Base-by-base conservation (phyloP, 1,140 invertebrate species). In the Brachionus angularis region DNA sequence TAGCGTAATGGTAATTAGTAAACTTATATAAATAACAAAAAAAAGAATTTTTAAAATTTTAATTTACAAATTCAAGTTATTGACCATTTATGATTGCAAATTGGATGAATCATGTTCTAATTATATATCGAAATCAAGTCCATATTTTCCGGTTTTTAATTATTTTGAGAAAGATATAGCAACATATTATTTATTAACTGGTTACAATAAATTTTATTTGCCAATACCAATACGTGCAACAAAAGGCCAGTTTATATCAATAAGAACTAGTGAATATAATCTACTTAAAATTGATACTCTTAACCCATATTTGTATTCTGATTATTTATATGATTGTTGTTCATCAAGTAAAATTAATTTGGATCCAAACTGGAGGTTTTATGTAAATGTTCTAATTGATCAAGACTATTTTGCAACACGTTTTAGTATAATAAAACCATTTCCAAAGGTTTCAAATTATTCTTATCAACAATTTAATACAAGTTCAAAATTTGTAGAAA, bases 321-420 rank as follows among this genome's bases (percentile, higher is more conserved):
- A 55, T 34, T 27, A 55, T 0, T 55, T 7, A 2, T 21, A 33
- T 34, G 16, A 33, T 10, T 55, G 27, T 16, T 27, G 34, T 33
- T 55, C 31, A 8, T 55, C 8, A 12, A 31, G 3, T 7, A 52
- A 52, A 52, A 7, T 55, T 3, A 55, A 55, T 5, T 3, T 7
- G 2, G 34, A 27, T 7, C 21, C 52, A 33, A 55, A 55, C 34
- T 55, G 52, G 29, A 27, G 52, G 8, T 55, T 55, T 33, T 55
- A 33, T 55, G n/a, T 55, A 1, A 55, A 55, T 18, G 52, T 31
- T 8, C 34, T 55, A 8, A 55, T 55, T 34, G 31, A 55, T 33
- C 31, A 27, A 7, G 21, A 55, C 7, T 55, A 55, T 18, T 55
- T 33, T 31, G 34, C 16, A 55, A 36, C 8, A 55, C 31, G 29